phyloP scores from a whole-genome alignment of 2,797 vertebrate species.

The Semotilus atromaculatus region DNA sequence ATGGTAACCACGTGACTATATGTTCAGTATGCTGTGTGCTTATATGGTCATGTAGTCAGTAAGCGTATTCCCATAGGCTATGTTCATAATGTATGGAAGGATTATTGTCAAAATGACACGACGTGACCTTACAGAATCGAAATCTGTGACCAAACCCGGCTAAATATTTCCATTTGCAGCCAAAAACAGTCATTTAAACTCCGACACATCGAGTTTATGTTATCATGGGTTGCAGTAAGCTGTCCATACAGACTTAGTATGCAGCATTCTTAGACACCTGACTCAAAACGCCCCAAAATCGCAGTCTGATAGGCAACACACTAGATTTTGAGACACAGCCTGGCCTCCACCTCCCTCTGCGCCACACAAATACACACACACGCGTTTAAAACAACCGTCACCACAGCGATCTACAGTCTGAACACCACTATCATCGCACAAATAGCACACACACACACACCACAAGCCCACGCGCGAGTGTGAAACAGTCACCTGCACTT shows the following conservation, averaged over 20 bases:
- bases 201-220: background rate
- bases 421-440: background rate
- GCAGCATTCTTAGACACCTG: background rate
- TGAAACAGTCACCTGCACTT: conserved; percentile 83
- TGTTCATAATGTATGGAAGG: too few species aligned
- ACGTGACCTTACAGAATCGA: background rate
- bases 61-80: background rate
- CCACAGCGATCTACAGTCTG: background rate
- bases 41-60: background rate
- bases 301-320: background rate
- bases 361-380: background rate
- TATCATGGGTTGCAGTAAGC: background rate
- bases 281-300: background rate
- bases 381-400: background rate
- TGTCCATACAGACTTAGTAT: background rate
- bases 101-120: background rate
- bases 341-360: conserved; percentile 16
- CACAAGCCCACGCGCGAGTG: background rate
- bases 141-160: background rate
- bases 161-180: background rate
- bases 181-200: background rate
- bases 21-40: background rate
- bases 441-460: background rate
- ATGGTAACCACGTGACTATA: background rate
- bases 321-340: conserved; percentile 6